Conservation (phyloP, 1,140 invertebrate species). For the Sycobia sp. region DNA sequence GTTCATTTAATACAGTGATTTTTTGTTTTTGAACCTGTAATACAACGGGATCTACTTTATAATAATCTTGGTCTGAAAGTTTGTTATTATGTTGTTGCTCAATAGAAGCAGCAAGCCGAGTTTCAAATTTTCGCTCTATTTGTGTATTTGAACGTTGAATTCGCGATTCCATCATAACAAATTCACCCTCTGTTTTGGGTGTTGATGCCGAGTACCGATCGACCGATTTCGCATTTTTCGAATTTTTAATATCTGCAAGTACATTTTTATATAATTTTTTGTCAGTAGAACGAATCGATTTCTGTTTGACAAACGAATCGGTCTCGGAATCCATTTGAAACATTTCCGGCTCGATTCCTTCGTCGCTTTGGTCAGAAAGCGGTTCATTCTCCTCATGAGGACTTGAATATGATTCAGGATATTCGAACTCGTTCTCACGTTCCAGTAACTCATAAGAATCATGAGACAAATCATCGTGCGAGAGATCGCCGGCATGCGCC, state of each 20-base stretch:
- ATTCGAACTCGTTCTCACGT: conserved; percentile 63
- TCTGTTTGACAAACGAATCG: conserved; percentile 58
- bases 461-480: conserved; percentile 85
- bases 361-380: conserved; percentile 55
- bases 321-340: conserved; percentile 61
- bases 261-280: conserved; percentile 52
- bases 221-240: conserved; percentile 42
- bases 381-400: conserved; percentile 45
- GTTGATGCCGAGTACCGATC: conserved; percentile 49
- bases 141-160: conserved; percentile 55
- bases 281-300: conserved; percentile 47
- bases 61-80: conserved; percentile 44
- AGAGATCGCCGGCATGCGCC: conserved; percentile 66
- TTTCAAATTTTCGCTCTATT: conserved; percentile 56
- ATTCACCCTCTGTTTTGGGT: conserved; percentile 42
- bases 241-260: conserved; percentile 48
- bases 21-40: conserved; percentile 60
- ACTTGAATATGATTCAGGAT: conserved; percentile 57
- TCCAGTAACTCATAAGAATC: conserved; percentile 87
- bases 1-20: conserved; percentile 54
- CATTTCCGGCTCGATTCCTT: conserved; percentile 60
- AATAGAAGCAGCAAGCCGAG: conserved; percentile 44
- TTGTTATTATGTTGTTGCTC: conserved; percentile 38
- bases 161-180: conserved; percentile 49
- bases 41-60: conserved; percentile 53